A percentile compares a stretch with the other conserved stretches of the same genome.
phyloP scores from a whole-genome alignment of 1,140 invertebrate species.

The Meloidogyne floridensis region DNA sequence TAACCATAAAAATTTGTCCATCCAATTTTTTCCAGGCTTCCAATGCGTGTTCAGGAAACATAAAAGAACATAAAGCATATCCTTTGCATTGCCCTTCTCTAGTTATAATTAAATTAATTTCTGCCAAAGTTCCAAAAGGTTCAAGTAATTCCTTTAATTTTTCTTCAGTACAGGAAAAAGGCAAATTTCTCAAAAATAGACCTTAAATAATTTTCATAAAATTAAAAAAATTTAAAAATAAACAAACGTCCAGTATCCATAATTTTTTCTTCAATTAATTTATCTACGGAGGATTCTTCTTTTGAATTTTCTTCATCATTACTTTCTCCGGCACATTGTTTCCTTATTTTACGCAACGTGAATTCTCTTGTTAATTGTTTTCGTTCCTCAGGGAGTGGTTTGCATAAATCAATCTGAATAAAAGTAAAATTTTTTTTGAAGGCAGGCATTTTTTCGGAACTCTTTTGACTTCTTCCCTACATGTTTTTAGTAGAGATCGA shows the following conservation, averaged over 20 bases:
- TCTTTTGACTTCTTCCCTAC: too few relatives aligned
- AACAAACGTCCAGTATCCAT: slow-evolving; percentile 75
- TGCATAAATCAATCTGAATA: slow-evolving; percentile 37
- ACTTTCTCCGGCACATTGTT: slow-evolving; percentile 27
- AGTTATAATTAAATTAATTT: slow-evolving; percentile 88
- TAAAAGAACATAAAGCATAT: slow-evolving; percentile 86
- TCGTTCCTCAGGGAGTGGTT: slow-evolving; percentile 32
- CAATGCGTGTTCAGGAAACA: slow-evolving; percentile 92
- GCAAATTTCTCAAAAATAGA: slow-evolving; percentile 89
- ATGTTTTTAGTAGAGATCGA: too few relatives aligned
- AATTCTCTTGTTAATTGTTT: slow-evolving; percentile 28
- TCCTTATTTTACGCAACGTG: slow-evolving; percentile 37
- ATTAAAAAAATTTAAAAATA: neutral
- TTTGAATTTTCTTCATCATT: slow-evolving; percentile 29
- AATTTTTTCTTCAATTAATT: slow-evolving; percentile 47
- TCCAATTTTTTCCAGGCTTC: slow-evolving; percentile 84
- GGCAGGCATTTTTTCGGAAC: too few relatives aligned
- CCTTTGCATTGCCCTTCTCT: slow-evolving; percentile 84
- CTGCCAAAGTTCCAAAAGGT: slow-evolving; percentile 79
- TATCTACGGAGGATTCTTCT: slow-evolving; percentile 25
- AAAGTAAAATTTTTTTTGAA: slow-evolving; percentile 22
- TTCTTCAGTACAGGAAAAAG: slow-evolving; percentile 84
- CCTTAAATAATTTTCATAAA: neutral
- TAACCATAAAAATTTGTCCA: slow-evolving; percentile 78
- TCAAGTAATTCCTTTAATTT: slow-evolving; percentile 82